Conservation (phyloP, 2,888 invertebrate species). For the Congeria kusceri region DNA sequence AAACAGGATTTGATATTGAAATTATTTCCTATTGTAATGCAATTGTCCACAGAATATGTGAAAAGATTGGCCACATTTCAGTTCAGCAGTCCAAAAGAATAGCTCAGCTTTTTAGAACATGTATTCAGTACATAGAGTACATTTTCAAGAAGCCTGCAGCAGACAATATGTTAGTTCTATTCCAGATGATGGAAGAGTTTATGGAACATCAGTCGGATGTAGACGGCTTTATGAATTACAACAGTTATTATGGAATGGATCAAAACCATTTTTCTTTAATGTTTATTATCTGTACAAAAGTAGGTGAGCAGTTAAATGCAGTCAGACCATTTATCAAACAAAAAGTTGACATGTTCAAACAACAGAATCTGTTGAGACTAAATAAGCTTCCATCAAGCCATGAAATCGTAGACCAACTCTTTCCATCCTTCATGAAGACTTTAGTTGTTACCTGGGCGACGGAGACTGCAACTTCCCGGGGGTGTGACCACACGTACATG, state of each 20-base stretch:
- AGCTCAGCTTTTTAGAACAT: no score
- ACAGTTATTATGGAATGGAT: constrained; percentile 54
- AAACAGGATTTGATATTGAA: no score
- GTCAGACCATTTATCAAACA: constrained; percentile 62
- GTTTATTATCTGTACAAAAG: constrained; percentile 71
- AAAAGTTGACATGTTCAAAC: constrained; percentile 72
- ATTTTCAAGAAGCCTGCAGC: no score
- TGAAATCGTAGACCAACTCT: constrained; percentile 67
- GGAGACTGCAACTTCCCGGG: neutral
- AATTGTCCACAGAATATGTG: no score
- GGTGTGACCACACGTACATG: neutral
- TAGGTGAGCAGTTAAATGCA: constrained; percentile 72
- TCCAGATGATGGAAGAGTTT: constrained; percentile 56
- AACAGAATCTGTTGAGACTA: constrained; percentile 71
- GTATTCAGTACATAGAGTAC: no score
- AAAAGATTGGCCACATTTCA: no score
- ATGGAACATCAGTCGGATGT: constrained; percentile 8
- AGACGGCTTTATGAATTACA: neutral
- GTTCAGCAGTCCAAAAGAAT: no score
- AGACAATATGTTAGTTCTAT: constrained; percentile 22
- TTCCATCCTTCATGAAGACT: constrained; percentile 75
- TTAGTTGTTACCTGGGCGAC: constrained; percentile 72
- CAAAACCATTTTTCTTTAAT: constrained; percentile 56
- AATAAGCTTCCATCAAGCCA: constrained; percentile 74
- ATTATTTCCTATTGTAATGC: no score